Evolutionary conservation across 2,888 invertebrate species (phyloP).

Genomic region (Catocala sponsa): DNA sequence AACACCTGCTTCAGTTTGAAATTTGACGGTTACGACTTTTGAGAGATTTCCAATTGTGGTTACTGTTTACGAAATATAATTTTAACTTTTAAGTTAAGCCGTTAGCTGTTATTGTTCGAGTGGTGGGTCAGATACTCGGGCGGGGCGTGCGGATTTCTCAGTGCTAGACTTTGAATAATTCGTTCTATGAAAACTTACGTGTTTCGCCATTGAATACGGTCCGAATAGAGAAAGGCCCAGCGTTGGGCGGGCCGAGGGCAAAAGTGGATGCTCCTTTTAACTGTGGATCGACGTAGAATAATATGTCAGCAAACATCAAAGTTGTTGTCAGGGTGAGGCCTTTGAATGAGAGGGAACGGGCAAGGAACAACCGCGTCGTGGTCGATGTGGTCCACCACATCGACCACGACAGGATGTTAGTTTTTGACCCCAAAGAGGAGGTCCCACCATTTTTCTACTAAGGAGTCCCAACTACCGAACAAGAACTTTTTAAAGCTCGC

Average conservation of each 20-base stretch:
- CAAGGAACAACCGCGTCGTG: slow-evolving; percentile 88
- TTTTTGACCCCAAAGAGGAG: slow-evolving; percentile 96
- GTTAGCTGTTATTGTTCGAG: slow-evolving; percentile 46
- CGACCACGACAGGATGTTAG: slow-evolving; percentile 92
- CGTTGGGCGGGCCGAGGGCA: slow-evolving; percentile 39
- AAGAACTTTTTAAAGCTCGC: slow-evolving; percentile 93
- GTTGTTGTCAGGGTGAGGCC: slow-evolving; percentile 96
- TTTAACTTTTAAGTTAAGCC: no score
- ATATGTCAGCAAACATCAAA: slow-evolving; percentile 90
- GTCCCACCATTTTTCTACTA: slow-evolving; percentile 94
- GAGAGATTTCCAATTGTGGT: no score
- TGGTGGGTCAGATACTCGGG: slow-evolving; percentile 27
- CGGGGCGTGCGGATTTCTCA: slow-evolving; percentile 16
- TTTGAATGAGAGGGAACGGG: slow-evolving; percentile 90
- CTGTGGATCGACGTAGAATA: slow-evolving; percentile 80
- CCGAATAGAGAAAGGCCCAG: slow-evolving; percentile 60
- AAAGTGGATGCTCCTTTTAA: slow-evolving; percentile 67
- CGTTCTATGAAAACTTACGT: slow-evolving; percentile 49
- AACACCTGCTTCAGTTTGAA: no score
- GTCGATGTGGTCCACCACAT: slow-evolving; percentile 93
- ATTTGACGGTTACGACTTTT: no score
- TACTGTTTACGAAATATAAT: no score
- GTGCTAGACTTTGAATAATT: slow-evolving; percentile 19
- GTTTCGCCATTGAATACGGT: slow-evolving; percentile 62
- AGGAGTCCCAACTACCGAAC: slow-evolving; percentile 92